Base-by-base conservation (phyloP, 2,888 invertebrate genomes). In the Catotricha subobsoleta region DNA sequence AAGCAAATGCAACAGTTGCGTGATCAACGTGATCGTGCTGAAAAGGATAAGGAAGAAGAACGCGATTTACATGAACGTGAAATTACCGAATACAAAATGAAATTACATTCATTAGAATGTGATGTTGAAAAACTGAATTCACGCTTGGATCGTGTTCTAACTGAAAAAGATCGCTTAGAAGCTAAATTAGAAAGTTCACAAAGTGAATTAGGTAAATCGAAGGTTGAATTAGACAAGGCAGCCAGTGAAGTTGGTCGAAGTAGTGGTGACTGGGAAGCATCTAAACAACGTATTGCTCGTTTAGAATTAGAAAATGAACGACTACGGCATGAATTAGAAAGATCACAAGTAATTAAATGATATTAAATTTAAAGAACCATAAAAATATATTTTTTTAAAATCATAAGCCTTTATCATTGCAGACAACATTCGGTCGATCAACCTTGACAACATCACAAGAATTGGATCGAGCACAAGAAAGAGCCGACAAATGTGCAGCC, bases 11-110 rank as follows among this genome's bases (percentile, higher is more conserved):
- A 82, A 50, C 92, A 91, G 59, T 66, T 94, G 47, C 57, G 62
- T 50, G 94, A 97, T 56, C 94, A 95, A 59, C 72, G 94, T 56
- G 94, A 95, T 55, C 73, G 92, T 51, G 87, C 91, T 31, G 94
- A 95, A 64, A 83, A 88, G 51, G 95, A 97, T 55, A 86, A 92
- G 57, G 83, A 88, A 50, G 95, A 95, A 64, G 95, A 97, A 61
- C 72, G 92, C 47, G 94, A 94, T 54, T 67, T 88, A 15, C 88
- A 90, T 57, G 88, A 91, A 59, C 74, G 91, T 51, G 88, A 91
- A 60, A 76, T 91, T 52, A 88, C 91, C 41, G 94, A 95, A 60
- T 88, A 87, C 57, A 91, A 91, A 65, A 84, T 91, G 76, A 91
- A 91, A 64, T 69, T 91, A 45, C 88, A 90, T 54, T 75, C 86